A percentile compares a stretch with the other conserved stretches of the same genome.
phyloP scores from a whole-genome alignment of 2,113 vertebrate species.

The Ploceus nigricollis region DNA sequence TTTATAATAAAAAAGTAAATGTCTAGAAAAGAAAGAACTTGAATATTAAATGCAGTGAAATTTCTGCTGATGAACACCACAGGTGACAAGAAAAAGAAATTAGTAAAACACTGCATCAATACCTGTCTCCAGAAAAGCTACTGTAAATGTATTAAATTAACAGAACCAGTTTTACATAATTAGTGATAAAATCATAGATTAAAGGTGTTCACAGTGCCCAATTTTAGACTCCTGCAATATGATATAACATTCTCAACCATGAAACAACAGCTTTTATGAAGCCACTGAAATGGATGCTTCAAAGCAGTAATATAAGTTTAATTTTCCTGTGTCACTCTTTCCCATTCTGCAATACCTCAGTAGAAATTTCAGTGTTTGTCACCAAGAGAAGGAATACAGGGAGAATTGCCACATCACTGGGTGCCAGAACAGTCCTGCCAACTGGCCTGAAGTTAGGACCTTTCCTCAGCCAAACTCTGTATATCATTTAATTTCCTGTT shows the following conservation, averaged over 20 bases:
- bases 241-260: background rate
- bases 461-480: background rate
- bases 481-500: background rate
- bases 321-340: background rate
- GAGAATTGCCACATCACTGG: background rate
- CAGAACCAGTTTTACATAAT: background rate
- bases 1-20: background rate
- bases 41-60: background rate
- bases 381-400: background rate
- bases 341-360: background rate
- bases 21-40: background rate
- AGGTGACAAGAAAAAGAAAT: background rate
- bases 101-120: background rate
- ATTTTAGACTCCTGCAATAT: background rate
- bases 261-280: background rate
- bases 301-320: background rate
- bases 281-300: background rate
- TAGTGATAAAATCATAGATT: background rate
- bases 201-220: background rate
- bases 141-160: background rate
- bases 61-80: background rate
- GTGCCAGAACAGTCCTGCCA: background rate
- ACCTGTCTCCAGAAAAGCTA: background rate
- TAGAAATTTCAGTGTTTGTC: background rate
- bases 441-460: background rate